phyloP scores from a whole-genome alignment of 1,140 invertebrate genomes.

The Callitettix versicolor region DNA sequence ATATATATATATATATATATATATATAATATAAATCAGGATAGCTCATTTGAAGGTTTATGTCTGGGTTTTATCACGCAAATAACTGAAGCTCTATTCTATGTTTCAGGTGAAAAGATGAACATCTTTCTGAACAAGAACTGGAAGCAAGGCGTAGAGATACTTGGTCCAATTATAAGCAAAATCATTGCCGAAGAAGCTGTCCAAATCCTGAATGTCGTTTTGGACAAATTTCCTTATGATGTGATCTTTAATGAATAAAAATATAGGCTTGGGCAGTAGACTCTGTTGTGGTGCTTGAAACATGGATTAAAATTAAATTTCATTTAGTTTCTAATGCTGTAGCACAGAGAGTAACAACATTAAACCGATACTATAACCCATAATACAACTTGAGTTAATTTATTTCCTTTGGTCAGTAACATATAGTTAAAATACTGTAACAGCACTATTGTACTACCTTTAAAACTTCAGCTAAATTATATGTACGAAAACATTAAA shows the following conservation, averaged over 20 bases:
- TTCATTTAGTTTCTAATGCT: too few relatives aligned
- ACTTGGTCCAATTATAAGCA: constrained; percentile 24
- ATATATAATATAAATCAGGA: neutral
- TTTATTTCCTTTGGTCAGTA: too few relatives aligned
- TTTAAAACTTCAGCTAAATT: too few relatives aligned
- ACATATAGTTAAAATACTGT: too few relatives aligned
- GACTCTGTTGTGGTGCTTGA: too few relatives aligned
- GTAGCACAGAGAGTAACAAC: too few relatives aligned
- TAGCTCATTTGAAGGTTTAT: neutral
- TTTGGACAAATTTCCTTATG: constrained; percentile 4
- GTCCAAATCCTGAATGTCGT: neutral
- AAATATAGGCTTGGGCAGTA: too few relatives aligned
- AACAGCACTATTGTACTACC: too few relatives aligned
- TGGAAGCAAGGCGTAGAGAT: constrained; percentile 29
- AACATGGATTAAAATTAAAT: too few relatives aligned
- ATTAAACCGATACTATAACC: too few relatives aligned
- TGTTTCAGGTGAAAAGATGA: constrained; percentile 29
- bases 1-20: neutral
- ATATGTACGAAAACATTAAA: too few relatives aligned
- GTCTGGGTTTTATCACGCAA: neutral
- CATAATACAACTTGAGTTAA: too few relatives aligned
- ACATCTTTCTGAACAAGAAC: constrained; percentile 31
- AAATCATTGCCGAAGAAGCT: constrained; percentile 30
- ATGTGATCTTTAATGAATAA: constrained; percentile 1
- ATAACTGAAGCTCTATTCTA: neutral